These are phyloP conservation scores for Trilocha varians DNA, from an alignment of 2,888 invertebrate genomes.

Conservation along the genomic window DNA sequence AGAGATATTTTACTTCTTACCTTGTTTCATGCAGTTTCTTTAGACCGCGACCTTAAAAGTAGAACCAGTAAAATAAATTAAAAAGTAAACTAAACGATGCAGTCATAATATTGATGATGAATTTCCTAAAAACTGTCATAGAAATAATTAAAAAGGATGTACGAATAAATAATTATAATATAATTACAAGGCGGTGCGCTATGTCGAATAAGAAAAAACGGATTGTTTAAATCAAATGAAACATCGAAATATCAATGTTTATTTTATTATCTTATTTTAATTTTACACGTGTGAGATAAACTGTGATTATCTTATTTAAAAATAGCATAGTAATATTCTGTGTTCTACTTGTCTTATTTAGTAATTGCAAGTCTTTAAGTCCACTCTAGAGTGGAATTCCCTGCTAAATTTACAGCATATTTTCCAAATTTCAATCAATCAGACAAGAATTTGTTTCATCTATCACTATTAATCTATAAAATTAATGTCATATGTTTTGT, in stretches of 20 bases:
- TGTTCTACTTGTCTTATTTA: too few species aligned
- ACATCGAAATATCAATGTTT: neutral
- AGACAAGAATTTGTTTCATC: too few species aligned
- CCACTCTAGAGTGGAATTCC: too few species aligned
- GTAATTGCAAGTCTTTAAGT: too few species aligned
- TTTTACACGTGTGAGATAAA: neutral
- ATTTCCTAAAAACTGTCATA: neutral
- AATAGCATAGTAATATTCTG: too few species aligned
- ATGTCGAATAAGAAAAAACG: constrained; percentile 9
- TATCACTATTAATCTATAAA: too few species aligned
- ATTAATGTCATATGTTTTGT: too few species aligned
- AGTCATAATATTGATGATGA: constrained; percentile 6
- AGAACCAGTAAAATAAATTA: neutral
- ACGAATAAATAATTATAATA: neutral
- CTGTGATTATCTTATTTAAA: neutral
- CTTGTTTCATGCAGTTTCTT: too few species aligned
- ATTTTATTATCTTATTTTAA: neutral
- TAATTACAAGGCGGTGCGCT: neutral
- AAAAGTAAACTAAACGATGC: neutral
- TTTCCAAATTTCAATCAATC: too few species aligned
- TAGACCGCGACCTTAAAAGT: too few species aligned
- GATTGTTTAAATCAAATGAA: neutral
- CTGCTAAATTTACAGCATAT: too few species aligned
- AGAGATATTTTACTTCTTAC: too few species aligned
- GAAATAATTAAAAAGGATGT: neutral